phyloP scores from a whole-genome alignment of 2,113 vertebrate genomes.

The Peromyscus polionotus region DNA sequence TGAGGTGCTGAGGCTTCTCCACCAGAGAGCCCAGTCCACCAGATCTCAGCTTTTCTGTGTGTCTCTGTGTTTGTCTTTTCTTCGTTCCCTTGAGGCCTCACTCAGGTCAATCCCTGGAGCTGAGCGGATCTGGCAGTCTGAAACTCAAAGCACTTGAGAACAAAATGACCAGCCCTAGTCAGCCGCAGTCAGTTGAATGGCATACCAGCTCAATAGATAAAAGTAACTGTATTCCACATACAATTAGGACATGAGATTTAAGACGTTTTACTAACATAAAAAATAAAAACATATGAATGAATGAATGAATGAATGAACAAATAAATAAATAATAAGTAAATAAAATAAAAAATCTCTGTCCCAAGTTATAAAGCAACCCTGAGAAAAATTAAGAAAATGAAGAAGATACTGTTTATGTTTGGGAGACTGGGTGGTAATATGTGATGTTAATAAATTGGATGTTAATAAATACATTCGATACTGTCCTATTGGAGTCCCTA shows the following conservation, averaged over 20 bases:
- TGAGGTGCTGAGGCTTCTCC: background rate
- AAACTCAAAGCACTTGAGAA: background rate
- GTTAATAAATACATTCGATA: background rate
- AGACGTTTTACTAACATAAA: background rate
- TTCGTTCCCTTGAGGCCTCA: background rate
- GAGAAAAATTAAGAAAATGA: constrained; percentile 35
- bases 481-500: constrained; percentile 21
- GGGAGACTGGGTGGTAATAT: background rate
- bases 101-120: background rate
- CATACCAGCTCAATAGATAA: background rate
- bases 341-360: background rate
- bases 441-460: background rate
- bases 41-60: background rate
- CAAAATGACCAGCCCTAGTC: background rate
- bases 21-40: background rate
- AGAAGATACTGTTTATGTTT: background rate
- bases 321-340: background rate
- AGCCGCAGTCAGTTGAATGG: background rate
- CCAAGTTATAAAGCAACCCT: background rate
- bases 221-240: background rate
- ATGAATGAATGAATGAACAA: background rate
- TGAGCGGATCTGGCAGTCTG: background rate
- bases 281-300: background rate
- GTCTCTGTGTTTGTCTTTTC: background rate
- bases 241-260: constrained; percentile 11